Evolutionary conservation across 2,797 vertebrate species (phyloP), one percentile per base, ranked within the genome.

Genomic region (Carduelis carduelis): DNA sequence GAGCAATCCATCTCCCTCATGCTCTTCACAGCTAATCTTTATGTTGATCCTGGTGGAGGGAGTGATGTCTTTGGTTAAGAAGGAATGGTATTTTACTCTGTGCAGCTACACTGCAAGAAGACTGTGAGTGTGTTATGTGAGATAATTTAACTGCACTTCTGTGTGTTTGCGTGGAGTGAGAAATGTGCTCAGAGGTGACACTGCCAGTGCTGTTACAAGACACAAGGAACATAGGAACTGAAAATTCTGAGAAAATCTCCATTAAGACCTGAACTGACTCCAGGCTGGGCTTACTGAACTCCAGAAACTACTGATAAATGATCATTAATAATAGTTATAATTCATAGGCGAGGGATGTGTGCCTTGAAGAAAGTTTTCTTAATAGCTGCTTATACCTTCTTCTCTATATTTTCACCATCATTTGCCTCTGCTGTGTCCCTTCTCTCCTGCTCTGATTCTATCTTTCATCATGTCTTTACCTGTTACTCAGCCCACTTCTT

Each of bases 191-290:
- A 1, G 21, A 78, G n/a, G 17, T 64, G 44, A 75, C 1, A 5
- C 37, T 92, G 60, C 37, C 2, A 2, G 8, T 82, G 60, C 35
- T 92, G 13, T 78, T 63, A 64, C 4, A 30, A 28, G 52, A 52
- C 34, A 71, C 24, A 28, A 37, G 41, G 41, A 87, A 26, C 24
- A 23, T 1, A 14, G 11, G 26, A 64, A 74, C 17, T 59, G 22
- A 56, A 89, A 61, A 35, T 85, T 87, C 37, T n/a, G 64, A 68
- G 44, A 77, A 90, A 81, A 77, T 32, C 41, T 80, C 9, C 22
- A 7, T 68, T 83, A 55, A 89, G 76, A 61, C 37, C 44, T 39
- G 34, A 80, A n/a, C 64, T 2, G 14, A 56, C 49, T 78, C 30
- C 27, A 60, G 22, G 24, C 23, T 72, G 26, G 21, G 28, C 63